Conservation (phyloP, 2,888 invertebrate species). For the Lamellibrachia columna region DNA sequence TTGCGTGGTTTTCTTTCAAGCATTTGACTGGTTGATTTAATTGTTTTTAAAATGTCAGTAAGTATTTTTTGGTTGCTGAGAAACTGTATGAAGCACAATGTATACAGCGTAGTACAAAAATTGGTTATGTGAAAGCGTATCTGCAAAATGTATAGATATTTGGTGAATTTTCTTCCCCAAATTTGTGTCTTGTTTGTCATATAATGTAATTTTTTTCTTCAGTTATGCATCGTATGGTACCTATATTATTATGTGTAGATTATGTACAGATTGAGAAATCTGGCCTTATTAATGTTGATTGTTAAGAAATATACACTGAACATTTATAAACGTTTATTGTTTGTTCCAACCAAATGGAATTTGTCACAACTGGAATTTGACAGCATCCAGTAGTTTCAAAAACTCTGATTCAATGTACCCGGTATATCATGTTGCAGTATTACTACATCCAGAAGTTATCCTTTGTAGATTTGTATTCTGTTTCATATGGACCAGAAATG, state of each 20-base stretch:
- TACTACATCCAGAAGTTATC: not conserved
- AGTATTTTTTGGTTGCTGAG: too few species aligned
- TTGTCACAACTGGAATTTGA: too few species aligned
- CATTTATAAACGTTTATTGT: not conserved
- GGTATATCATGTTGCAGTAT: too few species aligned
- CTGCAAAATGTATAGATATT: not conserved
- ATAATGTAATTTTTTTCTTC: not conserved
- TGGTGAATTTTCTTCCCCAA: not conserved
- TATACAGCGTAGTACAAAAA: too few species aligned
- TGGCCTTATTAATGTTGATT: not conserved
- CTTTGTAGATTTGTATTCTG: not conserved
- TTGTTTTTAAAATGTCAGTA: too few species aligned
- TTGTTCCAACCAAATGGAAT: too few species aligned
- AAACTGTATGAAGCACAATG: too few species aligned
- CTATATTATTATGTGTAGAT: not conserved
- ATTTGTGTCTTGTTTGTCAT: not conserved
- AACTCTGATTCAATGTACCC: too few species aligned
- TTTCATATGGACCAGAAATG: not conserved
- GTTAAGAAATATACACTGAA: not conserved
- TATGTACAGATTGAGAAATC: not conserved
- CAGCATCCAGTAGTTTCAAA: too few species aligned
- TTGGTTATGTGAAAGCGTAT: too few species aligned
- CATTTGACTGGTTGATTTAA: too few species aligned
- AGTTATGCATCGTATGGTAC: not conserved
- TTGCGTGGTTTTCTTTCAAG: not conserved